A percentile compares a stretch with the other conserved stretches of the same genome.
phyloP scores from a whole-genome alignment of 2,797 vertebrate species.

The Rhinella marina region DNA sequence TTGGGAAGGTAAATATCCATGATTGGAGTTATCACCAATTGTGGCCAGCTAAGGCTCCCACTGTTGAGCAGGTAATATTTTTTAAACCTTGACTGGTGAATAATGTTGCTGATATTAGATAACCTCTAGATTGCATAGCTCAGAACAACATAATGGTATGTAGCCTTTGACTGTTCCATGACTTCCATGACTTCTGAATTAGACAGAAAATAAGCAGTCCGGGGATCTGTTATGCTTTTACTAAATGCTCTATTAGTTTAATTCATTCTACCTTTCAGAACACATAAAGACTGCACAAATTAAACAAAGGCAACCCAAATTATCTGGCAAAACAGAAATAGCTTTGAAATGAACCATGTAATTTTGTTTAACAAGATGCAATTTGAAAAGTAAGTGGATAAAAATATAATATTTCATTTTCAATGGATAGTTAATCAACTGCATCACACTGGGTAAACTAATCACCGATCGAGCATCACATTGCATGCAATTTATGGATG shows the following conservation, averaged over 20 bases:
- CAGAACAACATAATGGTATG: not conserved
- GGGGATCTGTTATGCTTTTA: constrained; percentile 41
- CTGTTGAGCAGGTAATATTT: too few relatives aligned
- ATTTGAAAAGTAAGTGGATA: constrained; percentile 56
- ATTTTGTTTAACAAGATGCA: constrained; percentile 60
- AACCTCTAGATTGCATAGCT: not conserved
- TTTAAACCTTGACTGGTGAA: too few relatives aligned
- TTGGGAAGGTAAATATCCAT: too few relatives aligned
- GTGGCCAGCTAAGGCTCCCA: too few relatives aligned
- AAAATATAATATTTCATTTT: constrained; percentile 56
- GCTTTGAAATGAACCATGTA: constrained; percentile 56
- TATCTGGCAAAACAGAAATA: constrained; percentile 58
- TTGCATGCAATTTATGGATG: not conserved
- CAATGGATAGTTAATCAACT: constrained; percentile 56
- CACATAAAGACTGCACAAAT: constrained; percentile 40
- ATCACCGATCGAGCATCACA: constrained; percentile 20
- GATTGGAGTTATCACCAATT: too few relatives aligned
- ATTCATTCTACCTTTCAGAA: constrained; percentile 56
- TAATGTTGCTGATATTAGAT: too few relatives aligned
- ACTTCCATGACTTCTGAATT: not conserved
- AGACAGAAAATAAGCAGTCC: constrained; percentile 36
- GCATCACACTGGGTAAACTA: constrained; percentile 24
- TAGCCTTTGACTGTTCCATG: not conserved
- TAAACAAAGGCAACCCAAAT: constrained; percentile 58
- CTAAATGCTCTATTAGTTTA: constrained; percentile 45